Base-by-base conservation (phyloP, 2,113 vertebrate genomes). In the Passer montanus region DNA sequence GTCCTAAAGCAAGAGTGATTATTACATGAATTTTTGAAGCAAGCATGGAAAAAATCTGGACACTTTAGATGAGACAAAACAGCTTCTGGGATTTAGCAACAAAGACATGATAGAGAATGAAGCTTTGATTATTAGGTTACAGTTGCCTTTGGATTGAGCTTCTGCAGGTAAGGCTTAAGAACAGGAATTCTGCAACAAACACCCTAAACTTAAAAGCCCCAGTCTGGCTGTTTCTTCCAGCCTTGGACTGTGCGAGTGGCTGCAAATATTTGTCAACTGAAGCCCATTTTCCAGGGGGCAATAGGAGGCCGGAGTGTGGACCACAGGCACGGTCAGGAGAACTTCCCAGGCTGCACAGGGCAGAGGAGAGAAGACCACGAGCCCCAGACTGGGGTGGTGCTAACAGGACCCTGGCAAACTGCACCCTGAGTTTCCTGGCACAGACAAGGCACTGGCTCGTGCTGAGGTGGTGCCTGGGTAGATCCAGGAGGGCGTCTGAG, bases 401-500 rank as follows among this genome's bases (percentile, higher is more conserved):
- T 43, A 81, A 11, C 2, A 2, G 27, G 47, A 69, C 10, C 30
- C 43, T 4, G 4, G 9, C 9, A 19, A 63, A 13, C 15, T n/a
- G 53, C 15, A 52, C 10, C 6, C 10, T 35, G 56, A 47, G 7
- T 70, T 75, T 83, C 15, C 37, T 30, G 31, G 41, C 52, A 72
- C 37, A 86, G 53, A 7, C 1, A 7, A 82, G 60, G 50, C 2
- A 6, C 18, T 44, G 64, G 24, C 2, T 2, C 44, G 33, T 59
- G 35, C 43, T 56, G 27, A 4, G 28, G 4, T 1, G 0, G 26
- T 43, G 41, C 33, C 44, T 1, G 1, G 28, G 16, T 21, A 44
- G 11, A 7, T 10, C 43, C 17, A 72, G 31, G 41, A 66, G 10
- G 26, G 5, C 18, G 31, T 39, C 9, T 79, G 52, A 56, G n/a